Evolutionary conservation across 2,888 invertebrate species (phyloP), one percentile per base, ranked within the genome.

Genomic region (Pseudococcus longispinus): DNA sequence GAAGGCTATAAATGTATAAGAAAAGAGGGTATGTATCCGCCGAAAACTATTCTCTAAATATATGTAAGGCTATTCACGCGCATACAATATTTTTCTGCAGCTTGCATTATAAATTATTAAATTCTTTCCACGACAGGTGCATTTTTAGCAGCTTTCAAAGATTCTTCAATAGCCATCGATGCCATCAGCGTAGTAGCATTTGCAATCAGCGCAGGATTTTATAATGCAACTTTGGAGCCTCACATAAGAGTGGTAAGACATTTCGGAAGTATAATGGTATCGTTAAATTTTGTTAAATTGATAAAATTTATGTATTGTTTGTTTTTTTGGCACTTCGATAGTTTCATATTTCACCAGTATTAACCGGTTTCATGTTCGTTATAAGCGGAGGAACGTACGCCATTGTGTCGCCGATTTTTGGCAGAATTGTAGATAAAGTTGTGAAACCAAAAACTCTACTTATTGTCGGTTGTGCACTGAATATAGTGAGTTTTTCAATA

Each of bases 161-260:
- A 91, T 20, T 90, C 91, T 5, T 89, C 90, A 0, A 90, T 91
- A 2, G 88, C 90, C 8, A 88, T 91, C 13, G 90, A 91, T 65
- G 89, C 90, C 0, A 89, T 90, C 60, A 89, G 90, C 83, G 90
- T 91, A 37, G 89, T 90, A 9, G 89, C 90, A 3, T 90, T 90
- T 23, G 90, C 91, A 8, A 90, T 90, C 46, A 90, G 91, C 82
- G 90, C 91, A 88, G 91, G 91, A 32, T 93, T 92, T 89, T 90
- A 93, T 84, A 92, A 92, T 37, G 92, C 93, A 0, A 93, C 93
- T 0, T 89, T 93, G 70, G 92, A 93, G 74, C 92, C 91, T 5
- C 93, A 93, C 90, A 90, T 93, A 1, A 88, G 91, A 88, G 90
- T 90, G 88, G 91, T 91, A 89, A 88, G 87, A 46, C 13, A 46